Evolutionary conservation across 2,797 vertebrate species (phyloP), one percentile per base, ranked within the genome.

Genomic region (Betta splendens): DNA sequence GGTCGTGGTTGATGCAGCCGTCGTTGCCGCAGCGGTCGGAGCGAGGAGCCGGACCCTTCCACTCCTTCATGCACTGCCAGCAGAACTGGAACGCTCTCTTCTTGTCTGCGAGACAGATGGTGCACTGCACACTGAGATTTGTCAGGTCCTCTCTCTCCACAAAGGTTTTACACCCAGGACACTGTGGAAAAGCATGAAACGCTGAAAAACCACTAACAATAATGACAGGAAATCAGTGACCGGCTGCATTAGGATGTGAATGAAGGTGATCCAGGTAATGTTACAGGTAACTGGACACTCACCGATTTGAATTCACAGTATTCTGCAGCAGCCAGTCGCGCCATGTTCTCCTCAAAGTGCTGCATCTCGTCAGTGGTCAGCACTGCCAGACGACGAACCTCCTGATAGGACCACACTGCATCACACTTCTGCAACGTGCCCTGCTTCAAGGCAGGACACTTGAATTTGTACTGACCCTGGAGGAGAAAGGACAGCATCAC

Each of bases 41-140:
- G 11, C 83, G 75, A 0, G 83, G 75, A 1, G 37, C 77, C 0
- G 0, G 0, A 0, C 91, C 90, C 67, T 86, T 91, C 91, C 92
- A 93, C 1, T 4, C 3, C 18, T 29, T 80, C 47, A 81, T 49
- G 81, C 92, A 93, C 63, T 87, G 90, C 88, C 91, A 93, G 73
- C 92, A 93, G 80, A 93, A 92, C 7, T 87, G 3, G 13, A 26
- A 85, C 0, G 0, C 0, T 1, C 22, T 1, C 2, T 43, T 46
- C 13, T 29, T 58, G 18, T 78, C 66, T 0, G 52, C 40, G 1
- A 33, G 48, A 48, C 92, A 93, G 28, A 93, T 13, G 0, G 59
- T 78, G 71, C 92, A 93, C 1, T 1, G 7, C 5, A 91, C 89
- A 2, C 6, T 60, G 17, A 92, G 74, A 55, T 92, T 85, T 20